These are phyloP conservation scores for Mesorhabditis belari DNA, from an alignment of 2,888 invertebrate species.

Conservation along the genomic window DNA sequence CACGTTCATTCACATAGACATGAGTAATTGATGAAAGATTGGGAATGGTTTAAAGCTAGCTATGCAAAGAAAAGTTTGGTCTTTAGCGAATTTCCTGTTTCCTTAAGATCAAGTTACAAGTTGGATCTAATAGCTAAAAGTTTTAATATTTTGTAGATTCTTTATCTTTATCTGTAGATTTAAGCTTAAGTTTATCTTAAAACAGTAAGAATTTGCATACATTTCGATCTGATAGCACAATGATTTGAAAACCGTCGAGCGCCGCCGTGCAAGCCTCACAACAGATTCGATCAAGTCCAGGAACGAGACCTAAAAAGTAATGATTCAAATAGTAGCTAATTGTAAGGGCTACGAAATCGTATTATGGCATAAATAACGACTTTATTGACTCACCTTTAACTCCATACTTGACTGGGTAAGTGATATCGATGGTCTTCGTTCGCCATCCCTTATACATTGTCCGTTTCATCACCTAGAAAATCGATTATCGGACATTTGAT, in stretches of 20 bases:
- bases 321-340: too few species aligned
- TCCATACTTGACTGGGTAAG: conserved; percentile 73
- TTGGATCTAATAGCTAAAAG: too few species aligned
- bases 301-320: conserved; percentile 64
- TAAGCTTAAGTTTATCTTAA: too few species aligned
- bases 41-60: too few species aligned
- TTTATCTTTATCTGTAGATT: neutral
- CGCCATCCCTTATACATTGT: conserved; percentile 78
- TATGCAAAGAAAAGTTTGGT: too few species aligned
- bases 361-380: too few species aligned
- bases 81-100: too few species aligned
- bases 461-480: conserved; percentile 62
- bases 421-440: conserved; percentile 77
- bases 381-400: conserved; percentile 37
- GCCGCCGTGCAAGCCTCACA: conserved; percentile 76
- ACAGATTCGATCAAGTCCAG: conserved; percentile 74
- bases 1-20: neutral
- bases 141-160: neutral
- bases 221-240: conserved; percentile 74
- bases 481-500: conserved; percentile 4
- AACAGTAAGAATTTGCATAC: conserved; percentile 23
- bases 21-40: too few species aligned
- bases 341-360: too few species aligned
- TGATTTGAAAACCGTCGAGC: conserved; percentile 70
- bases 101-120: too few species aligned